phyloP scores from a whole-genome alignment of 2,888 invertebrate genomes.

The Drosophila paracracens region DNA sequence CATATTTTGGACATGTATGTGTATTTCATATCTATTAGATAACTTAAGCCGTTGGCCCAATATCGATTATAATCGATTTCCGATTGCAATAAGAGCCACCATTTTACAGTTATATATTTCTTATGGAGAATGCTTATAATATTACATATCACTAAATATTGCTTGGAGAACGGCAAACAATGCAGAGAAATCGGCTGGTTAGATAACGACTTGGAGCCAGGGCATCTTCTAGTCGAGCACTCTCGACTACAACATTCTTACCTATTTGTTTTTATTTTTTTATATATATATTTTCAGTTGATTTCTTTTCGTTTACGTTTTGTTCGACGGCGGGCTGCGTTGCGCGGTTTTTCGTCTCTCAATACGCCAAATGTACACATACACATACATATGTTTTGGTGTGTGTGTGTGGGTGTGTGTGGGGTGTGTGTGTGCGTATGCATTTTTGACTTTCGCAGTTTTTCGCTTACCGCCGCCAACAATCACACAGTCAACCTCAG shows the following conservation, averaged over 20 bases:
- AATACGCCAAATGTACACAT: conserved; percentile 35
- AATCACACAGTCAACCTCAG: conserved; percentile 75
- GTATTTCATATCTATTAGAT: neutral
- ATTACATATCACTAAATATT: neutral
- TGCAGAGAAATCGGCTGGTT: neutral
- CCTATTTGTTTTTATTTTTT: conserved; percentile 46
- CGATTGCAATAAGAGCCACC: neutral
- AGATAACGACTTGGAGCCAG: neutral
- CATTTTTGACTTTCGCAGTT: conserved; percentile 65
- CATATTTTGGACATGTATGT: neutral
- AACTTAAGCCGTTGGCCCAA: too few relatives aligned
- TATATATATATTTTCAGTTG: conserved; percentile 61
- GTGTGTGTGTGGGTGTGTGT: conserved; percentile 9
- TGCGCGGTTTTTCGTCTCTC: conserved; percentile 63
- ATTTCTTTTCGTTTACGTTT: conserved; percentile 51
- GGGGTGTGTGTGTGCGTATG: conserved; percentile 38
- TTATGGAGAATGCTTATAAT: neutral
- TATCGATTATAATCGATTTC: neutral
- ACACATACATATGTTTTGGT: neutral
- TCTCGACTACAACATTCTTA: neutral
- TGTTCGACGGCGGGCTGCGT: conserved; percentile 52
- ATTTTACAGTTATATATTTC: neutral
- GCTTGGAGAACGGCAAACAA: neutral
- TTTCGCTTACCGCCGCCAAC: conserved; percentile 62
- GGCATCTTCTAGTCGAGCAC: neutral